Base-by-base conservation (phyloP, 2,888 invertebrate genomes). In the Nineta flava region DNA sequence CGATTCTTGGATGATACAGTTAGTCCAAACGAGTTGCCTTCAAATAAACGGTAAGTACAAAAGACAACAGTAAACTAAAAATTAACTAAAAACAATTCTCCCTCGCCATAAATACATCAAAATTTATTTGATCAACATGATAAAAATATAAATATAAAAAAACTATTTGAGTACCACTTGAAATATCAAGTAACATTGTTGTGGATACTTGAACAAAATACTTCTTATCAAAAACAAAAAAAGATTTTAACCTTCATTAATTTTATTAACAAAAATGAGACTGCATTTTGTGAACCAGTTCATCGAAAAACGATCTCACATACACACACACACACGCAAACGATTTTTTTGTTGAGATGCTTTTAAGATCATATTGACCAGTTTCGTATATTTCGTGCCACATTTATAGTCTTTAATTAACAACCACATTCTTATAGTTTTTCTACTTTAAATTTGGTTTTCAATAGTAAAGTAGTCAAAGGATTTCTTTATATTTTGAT, bases 1-100 rank as follows among this genome's bases (percentile, higher is more conserved):
- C 75, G 85, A 59, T 94, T 88, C 68, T 80, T 91, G 58, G 91
- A 93, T 59, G 83, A 85, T 64, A 82, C 83, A 65, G 74, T 86
- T 53, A 81, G 81, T 53, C 75, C 78, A 53, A 67, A 82, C 52
- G 74, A 76, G 54, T 75, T 83, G 56, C 86, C 86, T 46, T 86
- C 86, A 45, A 83, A 86, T 64, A 77, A 77, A 67, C 75, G 85
- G 81, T 83, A 69, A 60, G 56, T 52, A 15, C 15, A 38, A 9
- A 15, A 38, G 32, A 32, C 10, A 32, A 38, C 5, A 38, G 6
- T 38, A 15, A 38, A 38, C n/a, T 32, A 9, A 38, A 3, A n/a
- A 15, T 38, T 38, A 26, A 26, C 26, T 26, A 26, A 7, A 26
- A 26, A 26, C 7, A 13, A 38, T 38, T 13, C 6, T 35, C 6